A percentile compares a stretch with the other conserved stretches of the same genome.
Conservation (phyloP, 2,797 vertebrate species). For the Lagodon rhomboides region DNA sequence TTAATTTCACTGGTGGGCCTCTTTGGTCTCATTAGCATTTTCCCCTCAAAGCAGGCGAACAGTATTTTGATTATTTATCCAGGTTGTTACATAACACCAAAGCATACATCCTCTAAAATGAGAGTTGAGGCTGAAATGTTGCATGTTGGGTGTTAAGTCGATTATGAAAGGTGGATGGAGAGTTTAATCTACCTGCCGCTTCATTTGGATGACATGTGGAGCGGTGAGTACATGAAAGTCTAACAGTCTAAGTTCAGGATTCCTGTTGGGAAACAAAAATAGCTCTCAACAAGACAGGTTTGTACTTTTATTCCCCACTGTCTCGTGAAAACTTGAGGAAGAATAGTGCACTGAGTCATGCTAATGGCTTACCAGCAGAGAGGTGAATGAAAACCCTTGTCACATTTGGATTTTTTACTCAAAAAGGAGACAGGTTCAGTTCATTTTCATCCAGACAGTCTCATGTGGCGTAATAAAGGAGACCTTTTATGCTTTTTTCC, state of each 20-base stretch:
- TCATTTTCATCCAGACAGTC: conserved; percentile 40
- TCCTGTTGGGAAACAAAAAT: conserved; percentile 15
- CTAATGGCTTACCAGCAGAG: conserved; percentile 60
- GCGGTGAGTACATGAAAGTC: conserved; percentile 45
- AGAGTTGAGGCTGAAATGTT: conserved; percentile 1
- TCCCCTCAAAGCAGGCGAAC: conserved; percentile 47
- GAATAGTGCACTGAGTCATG: conserved; percentile 69
- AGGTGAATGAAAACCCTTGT: conserved; percentile 43
- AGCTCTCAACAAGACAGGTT: conserved; percentile 39
- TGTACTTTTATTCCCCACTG: conserved; percentile 20
- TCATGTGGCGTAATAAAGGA: conserved; percentile 41
- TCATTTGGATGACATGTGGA: conserved; percentile 41
- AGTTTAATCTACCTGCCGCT: conserved; percentile 53
- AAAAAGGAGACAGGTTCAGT: conserved; percentile 1
- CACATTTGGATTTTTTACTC: conserved; percentile 55
- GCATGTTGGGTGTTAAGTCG: conserved; percentile 14
- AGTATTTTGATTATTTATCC: conserved; percentile 22
- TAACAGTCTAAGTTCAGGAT: conserved; percentile 72
- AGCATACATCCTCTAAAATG: conserved; percentile 24
- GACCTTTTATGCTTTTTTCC: no score
- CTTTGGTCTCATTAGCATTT: conserved; percentile 71
- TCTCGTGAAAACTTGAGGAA: conserved; percentile 53
- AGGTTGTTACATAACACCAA: conserved; percentile 32
- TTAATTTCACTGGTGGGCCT: conserved; percentile 52
- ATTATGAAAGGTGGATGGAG: conserved; percentile 39